A percentile compares a stretch with the other conserved stretches of the same genome.
Evolutionary conservation across 2,113 vertebrate species (phyloP).

Genomic region (Eulacestoma nigropectus): DNA sequence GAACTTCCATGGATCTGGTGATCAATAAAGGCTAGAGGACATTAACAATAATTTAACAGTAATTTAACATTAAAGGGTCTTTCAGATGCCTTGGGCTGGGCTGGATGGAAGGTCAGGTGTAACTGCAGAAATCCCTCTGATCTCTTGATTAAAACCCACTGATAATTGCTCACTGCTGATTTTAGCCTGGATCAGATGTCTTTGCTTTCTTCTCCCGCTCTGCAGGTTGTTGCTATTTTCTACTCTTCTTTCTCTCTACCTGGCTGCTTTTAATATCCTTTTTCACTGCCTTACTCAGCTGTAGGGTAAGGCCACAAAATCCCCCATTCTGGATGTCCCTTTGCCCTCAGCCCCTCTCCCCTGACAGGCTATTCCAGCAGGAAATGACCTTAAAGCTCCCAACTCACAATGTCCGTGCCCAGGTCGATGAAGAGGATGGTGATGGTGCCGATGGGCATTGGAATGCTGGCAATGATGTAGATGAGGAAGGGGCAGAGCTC

Average conservation of each 20-base stretch:
- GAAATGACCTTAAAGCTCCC: background rate
- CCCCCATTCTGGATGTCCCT: background rate
- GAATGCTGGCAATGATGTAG: conserved; percentile 75
- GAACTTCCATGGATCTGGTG: background rate
- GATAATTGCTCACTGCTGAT: background rate
- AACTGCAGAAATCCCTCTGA: background rate
- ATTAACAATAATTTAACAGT: background rate
- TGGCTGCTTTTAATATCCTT: background rate
- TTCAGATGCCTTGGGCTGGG: background rate
- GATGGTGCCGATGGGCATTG: conserved; percentile 80
- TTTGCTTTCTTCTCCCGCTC: background rate
- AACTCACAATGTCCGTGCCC: conserved; percentile 79
- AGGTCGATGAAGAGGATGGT: conserved; percentile 81
- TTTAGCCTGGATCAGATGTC: background rate
- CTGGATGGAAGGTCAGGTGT: background rate
- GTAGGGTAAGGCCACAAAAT: background rate
- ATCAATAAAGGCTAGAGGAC: background rate
- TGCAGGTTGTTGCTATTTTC: background rate
- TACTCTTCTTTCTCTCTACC: background rate
- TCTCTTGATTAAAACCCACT: background rate
- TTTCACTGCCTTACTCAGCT: background rate
- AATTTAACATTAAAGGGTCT: background rate
- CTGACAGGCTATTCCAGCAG: background rate
- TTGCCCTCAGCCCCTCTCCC: background rate
- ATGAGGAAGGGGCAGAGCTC: conserved; percentile 81